Evolutionary conservation across 2,888 invertebrate species (phyloP).

Genomic region (Spialia ferax): DNA sequence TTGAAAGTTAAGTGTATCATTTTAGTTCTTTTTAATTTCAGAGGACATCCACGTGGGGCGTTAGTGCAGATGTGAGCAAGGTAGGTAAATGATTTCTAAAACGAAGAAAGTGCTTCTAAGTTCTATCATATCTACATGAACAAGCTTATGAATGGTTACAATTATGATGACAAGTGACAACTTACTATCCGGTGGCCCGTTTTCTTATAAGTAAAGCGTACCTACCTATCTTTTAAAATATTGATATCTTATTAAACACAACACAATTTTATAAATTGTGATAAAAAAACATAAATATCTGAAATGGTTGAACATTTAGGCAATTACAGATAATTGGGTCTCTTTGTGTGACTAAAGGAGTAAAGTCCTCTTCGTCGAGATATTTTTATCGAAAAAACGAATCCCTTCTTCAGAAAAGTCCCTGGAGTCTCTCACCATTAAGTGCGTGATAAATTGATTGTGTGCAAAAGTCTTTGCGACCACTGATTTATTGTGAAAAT

Average conservation of each 20-base stretch:
- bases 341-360: neutral
- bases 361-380: neutral
- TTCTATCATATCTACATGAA: too few relatives aligned
- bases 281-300: neutral
- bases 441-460: constrained; percentile 29
- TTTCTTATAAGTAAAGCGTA: too few relatives aligned
- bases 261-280: neutral
- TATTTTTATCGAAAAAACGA: neutral
- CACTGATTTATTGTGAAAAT: constrained; percentile 2
- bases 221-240: neutral
- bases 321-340: neutral
- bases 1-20: neutral
- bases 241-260: too few relatives aligned
- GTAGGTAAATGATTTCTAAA: constrained; percentile 61
- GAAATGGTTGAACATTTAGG: neutral
- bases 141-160: too few relatives aligned
- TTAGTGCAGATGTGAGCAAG: constrained; percentile 70
- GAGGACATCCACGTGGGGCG: constrained; percentile 71
- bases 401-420: neutral
- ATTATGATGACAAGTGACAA: too few relatives aligned
- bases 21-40: constrained; percentile 48
- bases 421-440: constrained; percentile 15
- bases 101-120: too few relatives aligned
- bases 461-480: constrained; percentile 1
- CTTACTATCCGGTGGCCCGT: too few relatives aligned